Conservation (phyloP, 2,797 vertebrate genomes). For the Oreonectes daqikongensis region DNA sequence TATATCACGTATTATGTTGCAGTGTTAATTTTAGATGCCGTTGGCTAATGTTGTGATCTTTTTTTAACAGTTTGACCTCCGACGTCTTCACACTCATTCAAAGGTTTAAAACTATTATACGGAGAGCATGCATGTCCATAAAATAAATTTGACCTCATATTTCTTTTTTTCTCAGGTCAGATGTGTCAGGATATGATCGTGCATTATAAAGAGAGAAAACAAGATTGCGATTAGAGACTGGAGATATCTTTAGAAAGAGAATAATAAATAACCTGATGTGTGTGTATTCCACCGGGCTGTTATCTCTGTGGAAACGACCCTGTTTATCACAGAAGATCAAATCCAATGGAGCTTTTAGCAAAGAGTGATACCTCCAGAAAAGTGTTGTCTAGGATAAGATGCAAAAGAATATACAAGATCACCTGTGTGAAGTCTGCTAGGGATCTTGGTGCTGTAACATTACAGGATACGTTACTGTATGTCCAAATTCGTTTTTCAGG, state of each 20-base stretch:
- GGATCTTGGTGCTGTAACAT: too few species aligned
- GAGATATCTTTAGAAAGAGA: conserved; percentile 60
- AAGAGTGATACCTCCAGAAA: conserved; percentile 1
- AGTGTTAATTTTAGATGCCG: neutral
- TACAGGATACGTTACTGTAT: too few species aligned
- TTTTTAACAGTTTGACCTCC: neutral
- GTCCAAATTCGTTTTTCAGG: too few species aligned
- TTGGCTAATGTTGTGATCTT: neutral
- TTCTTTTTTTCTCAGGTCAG: neutral
- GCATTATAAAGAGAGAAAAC: conserved; percentile 1
- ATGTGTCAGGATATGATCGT: conserved; percentile 39
- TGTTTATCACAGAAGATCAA: conserved; percentile 13
- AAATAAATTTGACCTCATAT: conserved; percentile 5
- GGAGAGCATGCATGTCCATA: neutral
- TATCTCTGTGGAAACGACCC: conserved; percentile 5
- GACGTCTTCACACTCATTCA: neutral
- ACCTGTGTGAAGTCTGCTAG: too few species aligned
- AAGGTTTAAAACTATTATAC: neutral
- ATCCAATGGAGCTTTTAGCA: conserved; percentile 12
- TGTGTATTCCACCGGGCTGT: conserved; percentile 9
- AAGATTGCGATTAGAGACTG: conserved; percentile 60
- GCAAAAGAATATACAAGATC: too few species aligned
- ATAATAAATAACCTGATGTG: conserved; percentile 50
- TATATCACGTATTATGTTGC: too few species aligned
- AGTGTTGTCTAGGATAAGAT: neutral